Percentiles rank a stretch among this genome's conserved stretches.
These are phyloP conservation scores for Enteromius treurensis DNA, from an alignment of 2,797 vertebrate genomes.

Conservation along the genomic window DNA sequence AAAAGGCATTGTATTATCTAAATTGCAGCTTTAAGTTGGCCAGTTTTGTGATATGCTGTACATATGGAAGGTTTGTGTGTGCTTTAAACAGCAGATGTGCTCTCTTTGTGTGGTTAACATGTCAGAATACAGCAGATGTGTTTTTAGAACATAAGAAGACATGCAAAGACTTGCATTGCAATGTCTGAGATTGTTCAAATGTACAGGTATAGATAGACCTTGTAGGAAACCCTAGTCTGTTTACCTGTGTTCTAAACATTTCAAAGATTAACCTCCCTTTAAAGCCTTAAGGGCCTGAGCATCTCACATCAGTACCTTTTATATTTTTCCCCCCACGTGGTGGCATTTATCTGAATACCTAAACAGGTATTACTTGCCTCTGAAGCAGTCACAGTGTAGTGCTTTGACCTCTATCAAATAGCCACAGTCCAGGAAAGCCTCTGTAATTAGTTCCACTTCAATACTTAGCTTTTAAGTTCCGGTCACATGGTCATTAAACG, in stretches of 20 bases:
- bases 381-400: background rate
- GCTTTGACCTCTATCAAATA: constrained; percentile 14
- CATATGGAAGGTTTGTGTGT: background rate
- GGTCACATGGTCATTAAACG: constrained; percentile 71
- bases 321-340: background rate
- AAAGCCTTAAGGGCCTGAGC: background rate
- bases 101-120: background rate
- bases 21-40: background rate
- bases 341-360: background rate
- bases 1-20: background rate
- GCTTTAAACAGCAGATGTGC: background rate
- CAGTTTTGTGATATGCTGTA: background rate
- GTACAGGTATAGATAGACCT: background rate
- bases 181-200: background rate
- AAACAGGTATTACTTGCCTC: background rate
- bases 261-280: background rate
- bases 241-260: background rate
- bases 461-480: constrained; percentile 54
- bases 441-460: constrained; percentile 30
- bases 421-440: constrained; percentile 12
- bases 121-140: background rate
- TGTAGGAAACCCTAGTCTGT: background rate
- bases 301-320: background rate
- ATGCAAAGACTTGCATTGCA: background rate
- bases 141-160: background rate